Base-by-base conservation (phyloP, 2,888 invertebrate genomes). In the Eumacrocentrus americanus region DNA sequence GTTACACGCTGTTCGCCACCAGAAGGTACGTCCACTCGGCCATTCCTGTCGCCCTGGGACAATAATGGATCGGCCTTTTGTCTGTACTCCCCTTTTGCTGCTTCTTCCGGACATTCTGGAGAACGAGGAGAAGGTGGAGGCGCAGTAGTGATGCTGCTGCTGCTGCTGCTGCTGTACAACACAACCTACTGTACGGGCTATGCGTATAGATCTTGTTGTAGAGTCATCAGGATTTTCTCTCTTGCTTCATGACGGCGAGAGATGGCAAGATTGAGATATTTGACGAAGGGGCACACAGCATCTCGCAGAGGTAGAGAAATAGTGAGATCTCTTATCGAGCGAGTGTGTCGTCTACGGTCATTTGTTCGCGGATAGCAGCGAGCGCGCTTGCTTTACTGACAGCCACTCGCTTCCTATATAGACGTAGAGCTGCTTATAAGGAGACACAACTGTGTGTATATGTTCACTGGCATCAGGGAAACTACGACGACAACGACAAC, bases 1-100 rank as follows among this genome's bases (percentile, higher is more conserved):
- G 79, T 79, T 77, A 80, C 79, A 80, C 75, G 79, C 73, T 80
- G 79, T 79, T 79, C 76, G 76, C 79, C 78, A 79, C 79, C 77
- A 77, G 75, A 72, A 76, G 76, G 73, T 40, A 75, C 74, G 72
- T 44, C 60, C 63, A 53, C 72, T 61, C 35, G 5, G 20, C 69
- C 72, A 72, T 72, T 71, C 71, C 68, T 71, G 64, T 67, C 63
- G 53, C 61, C 46, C 55, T 50, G 55, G 62, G 65, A 68, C 68
- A 68, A 68, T 68, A 68, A 68, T 63, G 64, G 64, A 58, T 67
- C 66, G 54, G 59, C 58, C 66, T 67, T 67, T 66, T 67, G 67
- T 66, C 25, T 50, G 29, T 51, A 47, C 50, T 40, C 18, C 51
- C 20, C 25, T 9, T 53, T 16, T 34, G 9, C 44, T 46, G 5